Conservation (phyloP, 2,888 invertebrate genomes). For the Stegophylla sp. region DNA sequence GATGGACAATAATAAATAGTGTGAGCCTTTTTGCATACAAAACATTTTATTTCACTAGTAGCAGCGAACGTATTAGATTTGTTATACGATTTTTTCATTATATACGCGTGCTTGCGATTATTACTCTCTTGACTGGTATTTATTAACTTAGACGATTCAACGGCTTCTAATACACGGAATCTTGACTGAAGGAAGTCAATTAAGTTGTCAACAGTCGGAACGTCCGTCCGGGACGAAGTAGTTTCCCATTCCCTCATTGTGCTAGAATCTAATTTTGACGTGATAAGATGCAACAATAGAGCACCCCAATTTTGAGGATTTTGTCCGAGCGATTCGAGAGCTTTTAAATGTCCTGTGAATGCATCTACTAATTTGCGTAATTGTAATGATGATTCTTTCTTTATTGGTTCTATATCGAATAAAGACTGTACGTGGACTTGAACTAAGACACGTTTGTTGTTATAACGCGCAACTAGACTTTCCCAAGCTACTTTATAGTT, state of each 20-base stretch:
- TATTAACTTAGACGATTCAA: background rate
- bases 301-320: background rate
- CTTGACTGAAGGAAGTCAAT: constrained; percentile 1
- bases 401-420: background rate
- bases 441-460: background rate
- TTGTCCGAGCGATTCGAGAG: constrained; percentile 2
- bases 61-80: background rate
- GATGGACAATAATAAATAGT: constrained; percentile 14
- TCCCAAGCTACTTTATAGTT: background rate
- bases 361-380: constrained; percentile 7
- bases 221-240: background rate
- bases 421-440: background rate
- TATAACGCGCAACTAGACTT: background rate
- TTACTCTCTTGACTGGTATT: background rate
- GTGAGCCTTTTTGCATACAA: background rate
- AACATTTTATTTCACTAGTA: background rate
- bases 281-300: background rate
- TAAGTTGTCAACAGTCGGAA: background rate
- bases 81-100: background rate
- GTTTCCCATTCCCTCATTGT: constrained; percentile 8
- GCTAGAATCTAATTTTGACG: background rate
- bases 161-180: constrained; percentile 1
- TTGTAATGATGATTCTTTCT: background rate
- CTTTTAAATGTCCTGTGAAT: background rate
- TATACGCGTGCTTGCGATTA: too few relatives aligned